These are phyloP conservation scores for Coelinius sp. DNA, from an alignment of 2,888 invertebrate species.

Conservation along the genomic window DNA sequence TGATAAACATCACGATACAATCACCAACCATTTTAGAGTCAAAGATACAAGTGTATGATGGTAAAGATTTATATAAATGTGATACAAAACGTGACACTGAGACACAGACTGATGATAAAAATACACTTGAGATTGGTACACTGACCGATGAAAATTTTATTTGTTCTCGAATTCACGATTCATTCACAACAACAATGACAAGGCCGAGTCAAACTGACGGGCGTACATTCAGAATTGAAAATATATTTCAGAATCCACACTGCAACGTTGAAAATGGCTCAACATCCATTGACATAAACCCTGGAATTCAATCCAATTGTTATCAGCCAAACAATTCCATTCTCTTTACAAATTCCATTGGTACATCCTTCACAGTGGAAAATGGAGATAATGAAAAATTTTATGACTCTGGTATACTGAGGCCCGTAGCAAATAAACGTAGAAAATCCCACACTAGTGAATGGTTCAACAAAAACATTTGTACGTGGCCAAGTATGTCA, in stretches of 20 bases:
- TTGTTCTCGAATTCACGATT: slow-evolving; percentile 42
- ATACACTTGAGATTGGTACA: slow-evolving; percentile 40
- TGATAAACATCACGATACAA: slow-evolving; percentile 62
- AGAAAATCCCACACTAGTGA: slow-evolving; percentile 34
- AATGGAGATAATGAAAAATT: slow-evolving; percentile 44
- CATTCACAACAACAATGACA: slow-evolving; percentile 18
- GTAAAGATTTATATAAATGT: slow-evolving; percentile 22
- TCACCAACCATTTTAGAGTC: slow-evolving; percentile 58
- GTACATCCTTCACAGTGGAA: slow-evolving; percentile 54
- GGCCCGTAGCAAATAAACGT: slow-evolving; percentile 12
- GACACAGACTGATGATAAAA: slow-evolving; percentile 55
- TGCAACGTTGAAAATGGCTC: slow-evolving; percentile 11
- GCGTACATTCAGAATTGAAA: slow-evolving; percentile 60
- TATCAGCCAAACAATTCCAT: slow-evolving; percentile 50
- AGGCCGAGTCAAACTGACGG: slow-evolving; percentile 55
- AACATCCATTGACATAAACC: neutral
- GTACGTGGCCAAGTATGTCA: slow-evolving; percentile 35
- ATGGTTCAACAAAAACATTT: slow-evolving; percentile 19
- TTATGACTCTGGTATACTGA: slow-evolving; percentile 4
- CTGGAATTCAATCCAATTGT: neutral
- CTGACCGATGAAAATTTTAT: slow-evolving; percentile 42
- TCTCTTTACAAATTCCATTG: slow-evolving; percentile 57
- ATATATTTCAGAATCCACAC: slow-evolving; percentile 57
- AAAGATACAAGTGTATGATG: slow-evolving; percentile 55
- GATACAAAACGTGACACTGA: slow-evolving; percentile 47